Base-by-base conservation (phyloP, 2,113 vertebrate genomes). In the Phrynocephalus versicolor region DNA sequence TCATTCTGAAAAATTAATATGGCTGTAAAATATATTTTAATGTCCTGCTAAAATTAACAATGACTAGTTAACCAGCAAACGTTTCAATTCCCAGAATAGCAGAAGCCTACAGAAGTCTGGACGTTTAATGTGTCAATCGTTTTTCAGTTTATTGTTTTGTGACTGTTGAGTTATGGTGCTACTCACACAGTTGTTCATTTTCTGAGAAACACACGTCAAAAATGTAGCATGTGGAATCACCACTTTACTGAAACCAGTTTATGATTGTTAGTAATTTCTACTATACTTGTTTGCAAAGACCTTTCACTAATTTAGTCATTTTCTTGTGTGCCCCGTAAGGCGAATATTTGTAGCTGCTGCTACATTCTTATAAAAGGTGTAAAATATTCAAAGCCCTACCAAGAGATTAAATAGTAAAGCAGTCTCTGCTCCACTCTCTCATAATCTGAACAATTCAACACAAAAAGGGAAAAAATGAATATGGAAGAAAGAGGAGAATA, bases 1-100 rank as follows among this genome's bases (percentile, higher is more conserved):
- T 80, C 35, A 2, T 82, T 90, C 57, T 84, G 78, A 92, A 89
- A 88, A 88, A 27, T 65, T 85, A 88, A 90, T 88, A 83, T 51
- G 87, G 10, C 33, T 91, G 25, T 85, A 85, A 89, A 90, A 76
- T 82, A 83, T 25, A 21, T 41, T 87, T 89, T 89, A 75, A 16
- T 83, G 79, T 75, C 88, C 0, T 69, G 82, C 88, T 90, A 74
- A 90, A 93, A 89, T 85, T 87, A 89, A 89, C 69, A 90, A 16
- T 74, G 83, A 85, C 21, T 86, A 72, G 13, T 58, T 27, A 89
- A 37, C 18, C 84, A 81, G 82, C 82, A 88, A 94, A 84, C n/a
- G 1, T 89, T 60, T 7, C 86, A 85, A 79, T 92, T 91, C 74
- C 76, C 76, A 85, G 88, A 90, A 89, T 35, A 75, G 19, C 15